phyloP scores from a whole-genome alignment of 2,888 invertebrate genomes.

The Drosophila maculinotata region DNA sequence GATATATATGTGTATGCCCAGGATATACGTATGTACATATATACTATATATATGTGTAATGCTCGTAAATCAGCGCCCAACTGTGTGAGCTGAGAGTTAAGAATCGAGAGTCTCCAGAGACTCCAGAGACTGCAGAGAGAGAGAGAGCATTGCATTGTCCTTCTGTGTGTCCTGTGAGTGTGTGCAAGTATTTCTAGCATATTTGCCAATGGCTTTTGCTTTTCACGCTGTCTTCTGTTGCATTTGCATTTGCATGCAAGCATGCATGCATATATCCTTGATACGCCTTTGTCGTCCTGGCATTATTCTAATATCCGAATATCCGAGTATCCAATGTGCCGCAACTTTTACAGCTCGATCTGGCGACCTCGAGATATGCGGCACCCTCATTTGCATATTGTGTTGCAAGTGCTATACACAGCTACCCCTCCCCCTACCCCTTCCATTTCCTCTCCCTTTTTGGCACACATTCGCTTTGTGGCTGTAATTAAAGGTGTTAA shows the following conservation, averaged over 20 bases:
- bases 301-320: conserved; percentile 79
- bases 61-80: conserved; percentile 70
- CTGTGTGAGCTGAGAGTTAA: conserved; percentile 29
- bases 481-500: conserved; percentile 78
- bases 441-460: not conserved
- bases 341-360: conserved; percentile 37
- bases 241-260: conserved; percentile 16
- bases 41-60: conserved; percentile 38
- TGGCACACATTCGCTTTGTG: conserved; percentile 66
- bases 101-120: not conserved
- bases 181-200: conserved; percentile 47
- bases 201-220: conserved; percentile 63
- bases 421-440: conserved; percentile 16
- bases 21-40: conserved; percentile 19
- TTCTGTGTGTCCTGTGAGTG: conserved; percentile 14
- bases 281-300: conserved; percentile 57
- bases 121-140: not conserved
- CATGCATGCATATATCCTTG: conserved; percentile 41
- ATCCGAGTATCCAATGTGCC: conserved; percentile 65
- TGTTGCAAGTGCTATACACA: conserved; percentile 35
- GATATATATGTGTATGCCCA: conserved; percentile 43
- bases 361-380: conserved; percentile 46
- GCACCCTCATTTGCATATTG: conserved; percentile 63
- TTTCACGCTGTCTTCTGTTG: conserved; percentile 3
- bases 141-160: conserved; percentile 34